Evolutionary conservation across 2,113 vertebrate species (phyloP).

Genomic region (Fregetta grallaria): DNA sequence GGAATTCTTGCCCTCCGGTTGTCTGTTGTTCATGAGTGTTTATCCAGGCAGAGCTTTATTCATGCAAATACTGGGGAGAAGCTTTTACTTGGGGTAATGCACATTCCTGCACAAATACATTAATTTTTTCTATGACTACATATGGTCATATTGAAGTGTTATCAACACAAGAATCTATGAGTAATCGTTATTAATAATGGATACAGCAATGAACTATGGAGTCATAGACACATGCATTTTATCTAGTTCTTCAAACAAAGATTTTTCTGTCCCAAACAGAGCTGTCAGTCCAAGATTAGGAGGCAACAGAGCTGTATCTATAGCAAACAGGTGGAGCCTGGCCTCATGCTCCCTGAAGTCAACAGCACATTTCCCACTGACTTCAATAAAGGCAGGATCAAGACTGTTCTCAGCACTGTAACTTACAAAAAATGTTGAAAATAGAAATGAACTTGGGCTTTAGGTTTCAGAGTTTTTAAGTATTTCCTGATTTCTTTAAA

Average conservation of each 20-base stretch:
- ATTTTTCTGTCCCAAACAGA: background rate
- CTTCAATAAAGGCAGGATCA: background rate
- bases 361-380: background rate
- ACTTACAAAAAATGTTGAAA: background rate
- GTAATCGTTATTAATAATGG: background rate
- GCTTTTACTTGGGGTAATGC: background rate
- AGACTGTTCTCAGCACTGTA: background rate
- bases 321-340: background rate
- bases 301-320: background rate
- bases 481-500: conserved; percentile 4
- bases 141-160: conserved; percentile 18
- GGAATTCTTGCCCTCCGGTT: background rate
- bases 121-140: conserved; percentile 4
- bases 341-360: background rate
- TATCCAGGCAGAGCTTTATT: conserved; percentile 22
- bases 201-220: background rate
- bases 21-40: background rate
- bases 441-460: background rate
- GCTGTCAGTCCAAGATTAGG: background rate
- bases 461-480: background rate
- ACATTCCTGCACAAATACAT: conserved; percentile 8
- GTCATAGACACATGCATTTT: background rate
- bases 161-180: conserved; percentile 22
- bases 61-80: background rate
- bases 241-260: background rate